phyloP scores from a whole-genome alignment of 2,113 vertebrate genomes.

The Mus pahari region DNA sequence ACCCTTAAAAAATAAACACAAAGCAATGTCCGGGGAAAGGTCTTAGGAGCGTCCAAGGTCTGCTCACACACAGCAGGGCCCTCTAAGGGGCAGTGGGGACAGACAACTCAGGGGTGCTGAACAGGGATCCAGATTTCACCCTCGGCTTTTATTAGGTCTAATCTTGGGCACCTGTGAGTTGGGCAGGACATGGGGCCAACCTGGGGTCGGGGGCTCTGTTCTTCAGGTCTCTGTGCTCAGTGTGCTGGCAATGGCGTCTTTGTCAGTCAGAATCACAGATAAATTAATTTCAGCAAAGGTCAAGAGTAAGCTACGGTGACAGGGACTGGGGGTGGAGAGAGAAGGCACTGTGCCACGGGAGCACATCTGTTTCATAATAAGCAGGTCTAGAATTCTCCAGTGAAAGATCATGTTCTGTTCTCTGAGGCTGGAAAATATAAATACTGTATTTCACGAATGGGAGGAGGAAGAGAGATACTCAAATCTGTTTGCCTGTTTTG shows the following conservation, averaged over 20 bases:
- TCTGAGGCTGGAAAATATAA: constrained; percentile 80
- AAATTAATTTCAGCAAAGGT: constrained; percentile 36
- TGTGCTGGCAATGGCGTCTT: background rate
- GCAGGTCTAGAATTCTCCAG: constrained; percentile 78
- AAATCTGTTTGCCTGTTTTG: constrained; percentile 65
- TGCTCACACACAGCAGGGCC: constrained; percentile 47
- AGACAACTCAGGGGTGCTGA: constrained; percentile 54
- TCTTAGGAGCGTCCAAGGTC: constrained; percentile 44
- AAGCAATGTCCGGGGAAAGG: constrained; percentile 59
- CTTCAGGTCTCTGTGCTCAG: constrained; percentile 55
- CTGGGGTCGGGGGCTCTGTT: background rate
- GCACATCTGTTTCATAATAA: constrained; percentile 83
- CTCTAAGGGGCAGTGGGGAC: background rate
- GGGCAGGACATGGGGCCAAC: background rate
- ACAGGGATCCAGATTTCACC: background rate
- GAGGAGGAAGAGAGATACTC: constrained; percentile 65
- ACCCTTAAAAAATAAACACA: constrained; percentile 70
- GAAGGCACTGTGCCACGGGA: constrained; percentile 85
- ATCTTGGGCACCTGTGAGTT: background rate
- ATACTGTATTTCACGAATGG: constrained; percentile 65
- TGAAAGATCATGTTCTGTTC: constrained; percentile 81
- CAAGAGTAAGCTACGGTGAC: constrained; percentile 49
- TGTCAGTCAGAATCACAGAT: background rate
- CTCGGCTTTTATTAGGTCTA: background rate
- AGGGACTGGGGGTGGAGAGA: constrained; percentile 72